Evolutionary conservation across 1,140 invertebrate species (phyloP), one percentile per base, ranked within the genome.

Genomic region (Lutraria rhynchaena): DNA sequence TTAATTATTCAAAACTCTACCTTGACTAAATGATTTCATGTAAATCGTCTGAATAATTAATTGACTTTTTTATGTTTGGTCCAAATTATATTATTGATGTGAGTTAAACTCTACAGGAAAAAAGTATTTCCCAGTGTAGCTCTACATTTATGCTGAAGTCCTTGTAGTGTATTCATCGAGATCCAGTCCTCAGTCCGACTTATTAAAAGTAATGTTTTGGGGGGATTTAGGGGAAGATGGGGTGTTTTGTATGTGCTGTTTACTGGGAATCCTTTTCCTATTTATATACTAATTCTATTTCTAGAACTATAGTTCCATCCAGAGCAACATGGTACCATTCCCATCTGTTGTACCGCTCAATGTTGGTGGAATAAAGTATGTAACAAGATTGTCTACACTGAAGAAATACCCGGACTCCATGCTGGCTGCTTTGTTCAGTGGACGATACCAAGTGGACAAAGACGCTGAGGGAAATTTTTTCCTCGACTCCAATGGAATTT

Each of bases 371-470:
- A 80, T 89, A 5, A 71, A 86, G 22, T 91, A 89, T 81, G 89
- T 90, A 73, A 92, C 91, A 13, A 77, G 90, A 29, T 81, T 91
- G 2, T 90, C 90, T 3, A 92, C 90, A 4, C 80, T 92, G 15
- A 81, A 85, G 22, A 89, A 89, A 75, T 92, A 89, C 70, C 87
- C 88, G 29, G 90, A 92, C 77, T 91, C 90, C 41, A 92, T 92
- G 91, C 71, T 92, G 24, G 90, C 90, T 27, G 88, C 91, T n/a
- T 88, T 92, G 87, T 92, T 92, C 80, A 91, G 89, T 83, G 91
- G 91, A 0, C 86, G 90, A 44, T 88, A 92, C 71, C 58, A 88
- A 29, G 81, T 92, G 9, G 89, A 91, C 71, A 86, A 87, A 76
- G 91, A 92, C 81, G 86, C 87, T 81, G 84, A 90, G 65, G 90